Percentiles rank a stretch among this genome's conserved stretches.
These are phyloP conservation scores for Arvicanthis niloticus DNA, from an alignment of 2,113 vertebrate species.

Conservation along the genomic window DNA sequence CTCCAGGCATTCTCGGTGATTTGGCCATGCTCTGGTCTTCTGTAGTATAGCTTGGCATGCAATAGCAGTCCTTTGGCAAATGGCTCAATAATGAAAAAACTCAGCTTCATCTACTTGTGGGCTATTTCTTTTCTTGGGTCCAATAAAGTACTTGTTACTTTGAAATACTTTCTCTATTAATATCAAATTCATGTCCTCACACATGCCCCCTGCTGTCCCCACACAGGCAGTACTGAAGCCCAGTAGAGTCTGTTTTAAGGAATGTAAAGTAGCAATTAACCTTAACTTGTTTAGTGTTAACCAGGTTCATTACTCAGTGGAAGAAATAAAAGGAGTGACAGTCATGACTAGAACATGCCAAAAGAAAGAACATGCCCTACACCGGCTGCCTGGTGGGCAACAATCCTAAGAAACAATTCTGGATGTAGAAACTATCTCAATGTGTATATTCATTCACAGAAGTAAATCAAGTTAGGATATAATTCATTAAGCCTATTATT, in stretches of 20 bases:
- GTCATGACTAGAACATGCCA: neutral
- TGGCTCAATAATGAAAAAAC: neutral
- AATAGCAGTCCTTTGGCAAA: neutral
- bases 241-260: neutral
- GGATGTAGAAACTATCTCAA: neutral
- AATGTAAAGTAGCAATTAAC: conserved; percentile 51
- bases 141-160: neutral
- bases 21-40: accelerated
- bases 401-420: neutral
- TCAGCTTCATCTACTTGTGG: neutral
- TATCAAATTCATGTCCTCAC: neutral
- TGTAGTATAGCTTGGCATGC: no score
- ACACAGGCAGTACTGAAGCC: neutral
- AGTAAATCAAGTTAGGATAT: conserved; percentile 19
- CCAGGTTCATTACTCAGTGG: neutral
- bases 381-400: neutral
- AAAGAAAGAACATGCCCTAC: accelerated
- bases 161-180: neutral
- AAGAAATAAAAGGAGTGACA: neutral
- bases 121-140: conserved; percentile 6
- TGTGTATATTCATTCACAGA: neutral
- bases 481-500: neutral
- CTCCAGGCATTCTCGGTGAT: neutral
- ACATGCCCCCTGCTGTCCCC: neutral
- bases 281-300: neutral